These are phyloP conservation scores for Kryptolebias marmoratus DNA, from an alignment of 2,113 vertebrate genomes.

Conservation along the genomic window DNA sequence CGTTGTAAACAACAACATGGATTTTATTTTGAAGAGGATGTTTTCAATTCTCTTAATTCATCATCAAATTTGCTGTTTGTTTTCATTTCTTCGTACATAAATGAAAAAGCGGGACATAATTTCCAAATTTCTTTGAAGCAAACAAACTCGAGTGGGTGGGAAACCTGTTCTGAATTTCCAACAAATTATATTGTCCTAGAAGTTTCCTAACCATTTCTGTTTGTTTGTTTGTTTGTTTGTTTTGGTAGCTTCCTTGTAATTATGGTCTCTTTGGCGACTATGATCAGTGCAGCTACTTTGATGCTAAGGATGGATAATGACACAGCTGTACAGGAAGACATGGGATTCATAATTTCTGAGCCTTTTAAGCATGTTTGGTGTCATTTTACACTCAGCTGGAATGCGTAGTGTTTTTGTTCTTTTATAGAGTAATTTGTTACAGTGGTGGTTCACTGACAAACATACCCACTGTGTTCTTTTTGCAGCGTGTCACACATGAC, in stretches of 20 bases:
- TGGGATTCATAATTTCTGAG: conserved; percentile 21
- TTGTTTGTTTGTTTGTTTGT: background rate
- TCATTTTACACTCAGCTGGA: conserved; percentile 34
- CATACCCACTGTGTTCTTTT: conserved; percentile 11
- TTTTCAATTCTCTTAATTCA: background rate
- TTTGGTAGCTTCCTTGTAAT: conserved; percentile 63
- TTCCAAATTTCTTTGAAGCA: conserved; percentile 9
- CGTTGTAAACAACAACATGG: background rate
- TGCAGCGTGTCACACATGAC: conserved; percentile 12
- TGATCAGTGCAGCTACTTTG: conserved; percentile 60
- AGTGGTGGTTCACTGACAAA: conserved; percentile 31
- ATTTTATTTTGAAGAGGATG: too few species aligned
- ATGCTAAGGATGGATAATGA: conserved; percentile 72
- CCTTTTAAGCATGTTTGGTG: conserved; percentile 33
- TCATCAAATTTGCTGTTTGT: background rate
- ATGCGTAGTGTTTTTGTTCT: conserved; percentile 39
- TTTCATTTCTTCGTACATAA: too few species aligned
- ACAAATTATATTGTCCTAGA: conserved; percentile 64
- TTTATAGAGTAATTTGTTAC: conserved; percentile 22
- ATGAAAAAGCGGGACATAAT: background rate
- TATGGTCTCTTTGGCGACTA: conserved; percentile 60
- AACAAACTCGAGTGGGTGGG: conserved; percentile 20
- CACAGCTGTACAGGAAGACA: conserved; percentile 21
- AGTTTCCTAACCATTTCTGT: conserved; percentile 44
- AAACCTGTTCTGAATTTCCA: conserved; percentile 63